Percentiles rank a stretch among this genome's conserved stretches.
These are phyloP conservation scores for Belgica antarctica DNA, from an alignment of 2,888 invertebrate genomes.

Conservation along the genomic window DNA sequence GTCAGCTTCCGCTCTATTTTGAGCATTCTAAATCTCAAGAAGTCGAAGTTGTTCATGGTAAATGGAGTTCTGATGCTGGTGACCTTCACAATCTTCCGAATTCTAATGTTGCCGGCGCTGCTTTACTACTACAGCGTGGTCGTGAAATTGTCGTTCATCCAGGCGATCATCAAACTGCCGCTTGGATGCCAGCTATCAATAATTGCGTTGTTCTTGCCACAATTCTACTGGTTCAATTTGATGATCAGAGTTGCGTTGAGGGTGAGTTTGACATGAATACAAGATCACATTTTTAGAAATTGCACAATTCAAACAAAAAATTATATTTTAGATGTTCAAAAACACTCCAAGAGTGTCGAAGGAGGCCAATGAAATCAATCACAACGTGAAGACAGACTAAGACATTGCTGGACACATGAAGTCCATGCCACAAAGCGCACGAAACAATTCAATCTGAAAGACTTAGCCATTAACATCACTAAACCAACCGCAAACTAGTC, in stretches of 20 bases:
- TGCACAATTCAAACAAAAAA: background rate
- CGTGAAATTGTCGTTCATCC: background rate
- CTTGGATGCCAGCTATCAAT: constrained; percentile 28
- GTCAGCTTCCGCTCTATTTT: constrained; percentile 34
- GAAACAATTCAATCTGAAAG: background rate
- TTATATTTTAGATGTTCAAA: background rate
- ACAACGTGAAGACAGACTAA: background rate
- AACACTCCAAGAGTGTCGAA: too few species aligned
- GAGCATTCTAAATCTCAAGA: constrained; percentile 32
- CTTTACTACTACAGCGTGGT: constrained; percentile 29
- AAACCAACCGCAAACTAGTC: too few species aligned
- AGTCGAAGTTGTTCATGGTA: constrained; percentile 19
- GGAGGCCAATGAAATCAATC: background rate
- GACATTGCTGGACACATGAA: background rate
- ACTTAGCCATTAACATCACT: constrained; percentile 1
- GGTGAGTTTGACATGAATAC: constrained; percentile 12
- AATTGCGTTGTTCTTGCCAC: constrained; percentile 32
- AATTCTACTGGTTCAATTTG: constrained; percentile 38
- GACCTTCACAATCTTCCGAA: constrained; percentile 32
- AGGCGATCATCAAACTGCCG: constrained; percentile 24
- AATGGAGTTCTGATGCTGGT: constrained; percentile 36
- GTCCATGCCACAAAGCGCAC: background rate
- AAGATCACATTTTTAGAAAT: background rate
- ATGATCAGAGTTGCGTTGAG: constrained; percentile 31
- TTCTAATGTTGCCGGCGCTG: constrained; percentile 35